Evolutionary conservation across 2,888 invertebrate genomes (phyloP).

Genomic region (Aspidiotus rigidus): DNA sequence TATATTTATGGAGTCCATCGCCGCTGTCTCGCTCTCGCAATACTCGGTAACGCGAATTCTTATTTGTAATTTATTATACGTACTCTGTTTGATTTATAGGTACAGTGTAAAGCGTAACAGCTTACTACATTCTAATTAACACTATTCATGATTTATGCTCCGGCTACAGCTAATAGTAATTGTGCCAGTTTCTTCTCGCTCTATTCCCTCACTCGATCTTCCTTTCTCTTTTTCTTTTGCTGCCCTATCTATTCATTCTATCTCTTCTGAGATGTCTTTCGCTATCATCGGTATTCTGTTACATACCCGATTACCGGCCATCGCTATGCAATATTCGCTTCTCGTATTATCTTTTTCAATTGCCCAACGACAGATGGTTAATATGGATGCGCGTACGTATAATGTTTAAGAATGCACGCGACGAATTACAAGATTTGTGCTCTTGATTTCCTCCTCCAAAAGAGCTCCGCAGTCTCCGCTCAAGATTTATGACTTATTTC

Average conservation of each 20-base stretch:
- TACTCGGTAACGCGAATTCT: constrained; percentile 34
- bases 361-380: neutral
- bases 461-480: neutral
- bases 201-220: constrained; percentile 1
- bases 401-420: neutral
- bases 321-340: neutral
- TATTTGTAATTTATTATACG: constrained; percentile 32
- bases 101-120: constrained; percentile 32
- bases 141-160: constrained; percentile 31
- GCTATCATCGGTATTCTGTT: neutral
- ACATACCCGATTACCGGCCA: neutral
- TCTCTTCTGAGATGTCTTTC: neutral
- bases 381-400: neutral
- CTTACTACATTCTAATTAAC: constrained; percentile 34
- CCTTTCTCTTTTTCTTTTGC: neutral
- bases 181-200: constrained; percentile 18
- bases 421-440: neutral
- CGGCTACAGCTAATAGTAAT: constrained; percentile 19
- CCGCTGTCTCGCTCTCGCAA: constrained; percentile 30
- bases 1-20: constrained; percentile 33
- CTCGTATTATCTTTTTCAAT: neutral
- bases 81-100: constrained; percentile 31
- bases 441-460: neutral
- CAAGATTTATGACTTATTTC: constrained; percentile 2
- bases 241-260: constrained; percentile 8